Evolutionary conservation across 2,888 invertebrate genomes (phyloP).

Genomic region (Microdon myrmicae): DNA sequence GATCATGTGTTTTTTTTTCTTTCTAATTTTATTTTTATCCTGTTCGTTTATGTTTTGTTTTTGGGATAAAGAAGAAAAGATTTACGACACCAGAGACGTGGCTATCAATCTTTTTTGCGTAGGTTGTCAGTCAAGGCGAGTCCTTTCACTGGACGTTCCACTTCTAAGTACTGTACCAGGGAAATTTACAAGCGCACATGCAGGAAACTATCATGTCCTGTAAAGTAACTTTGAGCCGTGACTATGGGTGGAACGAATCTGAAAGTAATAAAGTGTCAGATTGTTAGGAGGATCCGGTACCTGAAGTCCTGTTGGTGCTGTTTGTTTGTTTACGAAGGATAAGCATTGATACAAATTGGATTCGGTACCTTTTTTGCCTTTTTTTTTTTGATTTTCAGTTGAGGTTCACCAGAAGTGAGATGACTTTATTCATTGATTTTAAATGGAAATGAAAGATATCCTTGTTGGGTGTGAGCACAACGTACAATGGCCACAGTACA

Average conservation of each 20-base stretch:
- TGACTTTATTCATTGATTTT: conserved; percentile 29
- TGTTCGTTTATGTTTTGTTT: no score
- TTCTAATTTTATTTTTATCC: no score
- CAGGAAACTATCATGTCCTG: conserved; percentile 5
- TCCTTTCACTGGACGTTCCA: conserved; percentile 20
- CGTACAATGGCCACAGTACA: not conserved
- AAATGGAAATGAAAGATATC: conserved; percentile 14
- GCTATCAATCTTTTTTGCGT: conserved; percentile 27
- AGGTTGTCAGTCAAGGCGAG: conserved; percentile 15
- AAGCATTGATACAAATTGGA: not conserved
- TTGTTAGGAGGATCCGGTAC: conserved; percentile 17
- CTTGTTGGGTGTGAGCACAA: conserved; percentile 7
- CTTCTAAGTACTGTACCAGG: conserved; percentile 23
- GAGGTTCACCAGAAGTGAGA: conserved; percentile 33
- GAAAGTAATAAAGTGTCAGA: conserved; percentile 25
- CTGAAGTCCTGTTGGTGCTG: conserved; percentile 16
- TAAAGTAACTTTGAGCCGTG: not conserved
- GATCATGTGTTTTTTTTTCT: no score
- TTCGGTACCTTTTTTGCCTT: no score
- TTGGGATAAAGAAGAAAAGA: conserved; percentile 16
- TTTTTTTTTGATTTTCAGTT: conserved; percentile 25
- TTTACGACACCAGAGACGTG: conserved; percentile 18
- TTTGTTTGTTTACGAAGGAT: conserved; percentile 22
- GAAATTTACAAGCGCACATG: conserved; percentile 21
- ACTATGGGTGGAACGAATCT: conserved; percentile 24